Percentiles rank a stretch among this genome's conserved stretches.
These are phyloP conservation scores for Vulpes vulpes DNA, from an alignment of 2,113 vertebrate species.

Conservation along the genomic window DNA sequence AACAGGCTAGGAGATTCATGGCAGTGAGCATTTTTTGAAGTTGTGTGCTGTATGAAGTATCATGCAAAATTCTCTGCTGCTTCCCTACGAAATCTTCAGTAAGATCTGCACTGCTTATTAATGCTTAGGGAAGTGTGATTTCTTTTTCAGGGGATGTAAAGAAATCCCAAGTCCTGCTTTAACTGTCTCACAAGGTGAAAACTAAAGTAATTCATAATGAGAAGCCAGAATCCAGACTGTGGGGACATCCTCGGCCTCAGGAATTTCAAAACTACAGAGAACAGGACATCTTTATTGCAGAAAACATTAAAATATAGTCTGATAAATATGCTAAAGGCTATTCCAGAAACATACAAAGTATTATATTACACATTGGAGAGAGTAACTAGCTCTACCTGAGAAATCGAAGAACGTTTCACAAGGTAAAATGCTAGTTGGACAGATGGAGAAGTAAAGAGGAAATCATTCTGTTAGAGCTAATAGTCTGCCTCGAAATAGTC, in stretches of 20 bases:
- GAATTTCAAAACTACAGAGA: neutral
- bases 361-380: neutral
- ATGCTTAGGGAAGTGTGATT: neutral
- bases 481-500: neutral
- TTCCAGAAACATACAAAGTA: neutral
- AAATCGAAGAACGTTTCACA: neutral
- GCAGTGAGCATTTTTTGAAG: neutral
- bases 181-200: neutral
- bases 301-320: neutral
- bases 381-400: neutral
- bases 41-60: neutral
- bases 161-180: neutral
- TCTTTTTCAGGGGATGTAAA: neutral
- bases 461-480: neutral
- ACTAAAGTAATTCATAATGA: neutral
- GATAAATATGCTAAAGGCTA: neutral
- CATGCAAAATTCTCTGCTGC: neutral
- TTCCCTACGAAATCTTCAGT: neutral
- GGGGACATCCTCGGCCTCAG: neutral
- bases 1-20: too few species aligned
- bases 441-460: neutral
- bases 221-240: neutral
- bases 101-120: neutral
- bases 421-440: neutral
- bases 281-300: neutral